Conservation (phyloP, 2,888 invertebrate species). For the Folsomia candida region DNA sequence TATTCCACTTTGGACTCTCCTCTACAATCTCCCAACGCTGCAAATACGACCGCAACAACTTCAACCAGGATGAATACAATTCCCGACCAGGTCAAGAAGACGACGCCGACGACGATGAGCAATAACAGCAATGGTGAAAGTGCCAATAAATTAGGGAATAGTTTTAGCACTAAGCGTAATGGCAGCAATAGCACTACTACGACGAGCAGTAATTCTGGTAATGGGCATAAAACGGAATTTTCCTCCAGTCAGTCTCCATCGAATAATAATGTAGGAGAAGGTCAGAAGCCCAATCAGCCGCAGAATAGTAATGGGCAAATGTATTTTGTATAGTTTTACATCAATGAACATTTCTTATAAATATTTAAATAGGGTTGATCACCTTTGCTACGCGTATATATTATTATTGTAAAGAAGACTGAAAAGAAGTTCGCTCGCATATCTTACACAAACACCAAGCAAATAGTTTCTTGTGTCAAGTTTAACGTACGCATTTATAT, state of each 20-base stretch:
- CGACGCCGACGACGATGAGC: background rate
- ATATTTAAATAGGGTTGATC: too few relatives aligned
- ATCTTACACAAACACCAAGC: too few relatives aligned
- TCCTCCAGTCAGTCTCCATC: background rate
- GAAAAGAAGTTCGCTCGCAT: too few relatives aligned
- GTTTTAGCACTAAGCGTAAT: background rate
- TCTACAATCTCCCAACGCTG: slow-evolving; percentile 5
- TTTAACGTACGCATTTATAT: too few relatives aligned
- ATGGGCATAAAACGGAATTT: background rate
- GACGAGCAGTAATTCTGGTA: too few relatives aligned
- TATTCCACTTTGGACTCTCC: slow-evolving; percentile 41
- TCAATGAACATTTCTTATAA: too few relatives aligned
- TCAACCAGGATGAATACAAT: background rate
- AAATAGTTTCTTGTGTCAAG: too few relatives aligned
- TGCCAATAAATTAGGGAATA: slow-evolving; percentile 1
- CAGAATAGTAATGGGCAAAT: slow-evolving; percentile 31
- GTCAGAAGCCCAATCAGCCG: background rate
- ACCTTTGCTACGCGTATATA: too few relatives aligned
- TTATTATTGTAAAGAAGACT: too few relatives aligned
- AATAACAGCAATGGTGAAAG: background rate
- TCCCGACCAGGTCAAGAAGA: too few relatives aligned
- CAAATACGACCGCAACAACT: slow-evolving; percentile 1
- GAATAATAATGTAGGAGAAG: background rate
- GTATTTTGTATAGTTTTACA: slow-evolving; percentile 41
- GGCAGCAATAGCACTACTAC: slow-evolving; percentile 2